These are phyloP conservation scores for Leptura quadrifasciata DNA, from an alignment of 2,888 invertebrate genomes.

Conservation along the genomic window DNA sequence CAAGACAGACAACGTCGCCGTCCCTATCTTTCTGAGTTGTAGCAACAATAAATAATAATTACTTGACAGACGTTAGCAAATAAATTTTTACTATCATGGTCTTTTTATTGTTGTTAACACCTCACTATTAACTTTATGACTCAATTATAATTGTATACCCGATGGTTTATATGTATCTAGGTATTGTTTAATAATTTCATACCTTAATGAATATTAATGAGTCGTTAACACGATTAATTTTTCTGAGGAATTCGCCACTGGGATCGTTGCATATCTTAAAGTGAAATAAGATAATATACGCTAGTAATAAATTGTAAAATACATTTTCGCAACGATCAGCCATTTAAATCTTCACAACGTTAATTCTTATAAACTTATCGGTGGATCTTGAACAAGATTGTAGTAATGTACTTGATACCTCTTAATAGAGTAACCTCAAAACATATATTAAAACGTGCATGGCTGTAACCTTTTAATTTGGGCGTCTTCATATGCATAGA, in stretches of 20 bases:
- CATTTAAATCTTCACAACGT: too few relatives aligned
- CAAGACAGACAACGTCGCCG: not conserved
- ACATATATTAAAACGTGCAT: too few relatives aligned
- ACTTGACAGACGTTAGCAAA: not conserved
- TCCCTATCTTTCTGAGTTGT: not conserved
- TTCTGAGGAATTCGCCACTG: not conserved
- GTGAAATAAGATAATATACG: too few relatives aligned
- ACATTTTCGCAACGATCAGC: too few relatives aligned
- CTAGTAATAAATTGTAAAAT: too few relatives aligned
- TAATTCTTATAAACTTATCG: too few relatives aligned
- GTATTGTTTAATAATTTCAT: not conserved
- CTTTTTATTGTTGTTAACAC: slow-evolving; percentile 13
- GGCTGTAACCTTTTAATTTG: too few relatives aligned
- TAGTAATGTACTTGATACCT: too few relatives aligned
- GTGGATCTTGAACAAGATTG: too few relatives aligned
- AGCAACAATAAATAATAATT: slow-evolving; percentile 1
- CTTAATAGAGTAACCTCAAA: too few relatives aligned
- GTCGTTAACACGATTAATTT: not conserved
- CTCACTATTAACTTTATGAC: slow-evolving; percentile 1
- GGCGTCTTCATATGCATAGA: too few relatives aligned
- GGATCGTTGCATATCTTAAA: not conserved
- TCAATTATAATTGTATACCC: not conserved
- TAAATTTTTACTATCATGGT: not conserved
- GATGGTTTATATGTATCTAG: not conserved
- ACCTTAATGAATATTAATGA: not conserved